Base-by-base conservation (phyloP, 2,888 invertebrate species). In the Polyommatus icarus region DNA sequence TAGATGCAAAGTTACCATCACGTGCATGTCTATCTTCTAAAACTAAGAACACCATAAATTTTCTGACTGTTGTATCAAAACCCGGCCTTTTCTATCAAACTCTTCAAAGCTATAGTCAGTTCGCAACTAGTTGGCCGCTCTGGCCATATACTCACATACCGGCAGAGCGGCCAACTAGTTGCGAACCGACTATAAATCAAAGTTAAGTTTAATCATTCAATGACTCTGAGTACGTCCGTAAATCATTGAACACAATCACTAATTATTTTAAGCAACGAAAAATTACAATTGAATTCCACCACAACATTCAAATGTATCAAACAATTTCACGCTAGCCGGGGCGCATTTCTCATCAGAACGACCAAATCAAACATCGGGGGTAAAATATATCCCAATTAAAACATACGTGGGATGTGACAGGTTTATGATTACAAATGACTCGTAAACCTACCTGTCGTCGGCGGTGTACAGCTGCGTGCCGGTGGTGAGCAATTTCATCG, bases 391-490 rank as follows among this genome's bases (percentile, higher is more conserved):
- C 76, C 61, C 79, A 76, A 78, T 77, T 79, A 78, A 80, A 78
- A 76, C 78, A 71, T 76, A 78, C 77, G 78, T 77, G 57, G 73
- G 77, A 57, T 76, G 77, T 78, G 80, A 80, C 80, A 78, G 82
- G 76, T 82, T 82, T 81, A 82, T 80, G 79, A 77, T 79, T 78
- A 80, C 79, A 80, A 80, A 82, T 80, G 79, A 78, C 76, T 79
- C 80, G 76, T 78, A 79, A 71, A 76, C 72, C 80, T 82, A 93
- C 93, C 93, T 91, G 80, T 91, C 89, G 81, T 94, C 93, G 50
- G 93, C 89, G 40, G 93, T 93, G 80, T 93, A 94, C 80, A 86
- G 89, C 77, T 93, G 93, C 40, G 91, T 93, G 1, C 93, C 93
- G 5, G 93, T 94, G 32, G 93, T 93, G 3, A 94, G 85, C 10